Percentiles rank a stretch among this genome's conserved stretches.
Evolutionary conservation across 2,888 invertebrate genomes (phyloP).

Genomic region (Diachrysia chrysitis): DNA sequence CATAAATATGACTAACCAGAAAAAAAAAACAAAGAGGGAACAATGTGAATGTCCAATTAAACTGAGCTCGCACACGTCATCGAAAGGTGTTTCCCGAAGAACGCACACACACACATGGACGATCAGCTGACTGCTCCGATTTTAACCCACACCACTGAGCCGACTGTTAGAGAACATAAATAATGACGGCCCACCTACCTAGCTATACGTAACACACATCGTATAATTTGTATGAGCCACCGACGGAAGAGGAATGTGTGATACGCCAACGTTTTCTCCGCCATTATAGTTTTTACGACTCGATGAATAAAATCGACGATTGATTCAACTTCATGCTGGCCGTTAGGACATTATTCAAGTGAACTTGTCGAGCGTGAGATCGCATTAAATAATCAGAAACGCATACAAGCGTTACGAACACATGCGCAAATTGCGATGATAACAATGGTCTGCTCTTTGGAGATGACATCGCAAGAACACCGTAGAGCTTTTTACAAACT

Average conservation of each 20-base stretch:
- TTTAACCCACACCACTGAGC: constrained; percentile 87
- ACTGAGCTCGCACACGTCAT: constrained; percentile 88
- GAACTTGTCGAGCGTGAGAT: constrained; percentile 75
- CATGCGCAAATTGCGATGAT: constrained; percentile 73
- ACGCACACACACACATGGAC: constrained; percentile 81
- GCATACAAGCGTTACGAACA: constrained; percentile 76
- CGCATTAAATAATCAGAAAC: constrained; percentile 85
- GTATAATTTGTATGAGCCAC: constrained; percentile 88
- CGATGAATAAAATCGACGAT: constrained; percentile 77
- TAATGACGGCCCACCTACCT: constrained; percentile 89
- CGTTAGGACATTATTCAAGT: constrained; percentile 76
- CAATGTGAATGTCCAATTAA: constrained; percentile 89
- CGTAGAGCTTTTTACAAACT: constrained; percentile 41
- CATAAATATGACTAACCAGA: constrained; percentile 66
- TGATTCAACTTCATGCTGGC: constrained; percentile 68
- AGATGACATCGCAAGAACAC: constrained; percentile 46
- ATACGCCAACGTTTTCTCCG: constrained; percentile 81
- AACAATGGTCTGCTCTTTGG: constrained; percentile 67
- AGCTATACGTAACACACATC: constrained; percentile 86
- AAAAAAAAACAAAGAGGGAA: constrained; percentile 80
- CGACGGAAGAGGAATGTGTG: constrained; percentile 82
- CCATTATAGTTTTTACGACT: constrained; percentile 79
- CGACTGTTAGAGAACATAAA: constrained; percentile 89
- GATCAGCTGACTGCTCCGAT: constrained; percentile 89
- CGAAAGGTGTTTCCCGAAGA: constrained; percentile 90